Conservation (phyloP, 2,888 invertebrate species). For the Amiota mariae region DNA sequence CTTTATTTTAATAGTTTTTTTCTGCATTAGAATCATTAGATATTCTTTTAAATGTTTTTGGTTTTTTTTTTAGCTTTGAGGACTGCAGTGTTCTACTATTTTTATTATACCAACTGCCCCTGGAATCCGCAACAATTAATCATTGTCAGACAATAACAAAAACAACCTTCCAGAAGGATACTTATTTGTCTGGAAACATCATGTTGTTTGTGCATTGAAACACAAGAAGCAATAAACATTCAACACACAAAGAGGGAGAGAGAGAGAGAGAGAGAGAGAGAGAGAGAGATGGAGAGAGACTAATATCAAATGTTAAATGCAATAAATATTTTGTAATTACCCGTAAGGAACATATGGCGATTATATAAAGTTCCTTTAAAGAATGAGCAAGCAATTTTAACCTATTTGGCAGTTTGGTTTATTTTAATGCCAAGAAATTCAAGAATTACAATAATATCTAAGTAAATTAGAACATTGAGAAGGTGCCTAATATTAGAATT, state of each 20-base stretch:
- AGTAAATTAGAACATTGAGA: no score
- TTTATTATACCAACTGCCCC: not conserved
- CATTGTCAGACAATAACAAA: constrained; percentile 45
- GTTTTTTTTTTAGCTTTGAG: no score
- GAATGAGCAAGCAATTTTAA: no score
- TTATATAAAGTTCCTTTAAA: no score
- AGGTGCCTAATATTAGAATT: no score
- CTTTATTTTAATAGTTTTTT: no score
- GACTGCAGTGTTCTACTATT: no score
- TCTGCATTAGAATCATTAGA: no score
- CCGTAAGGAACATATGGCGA: constrained; percentile 47
- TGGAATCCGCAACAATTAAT: constrained; percentile 44
- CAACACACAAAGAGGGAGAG: not conserved
- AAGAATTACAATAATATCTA: no score
- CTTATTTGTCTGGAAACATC: constrained; percentile 36
- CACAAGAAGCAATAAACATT: constrained; percentile 4
- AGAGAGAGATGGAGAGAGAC: constrained; percentile 38
- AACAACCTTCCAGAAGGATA: constrained; percentile 16
- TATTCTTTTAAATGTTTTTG: no score
- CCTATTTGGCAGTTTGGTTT: not conserved
- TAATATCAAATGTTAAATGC: constrained; percentile 72
- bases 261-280: not conserved
- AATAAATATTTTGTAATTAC: constrained; percentile 73
- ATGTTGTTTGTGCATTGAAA: constrained; percentile 13
- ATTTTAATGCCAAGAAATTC: constrained; percentile 23